A percentile compares a stretch with the other conserved stretches of the same genome.
Evolutionary conservation across 2,113 vertebrate species (phyloP).

Genomic region (Tragelaphus strepsiceros): DNA sequence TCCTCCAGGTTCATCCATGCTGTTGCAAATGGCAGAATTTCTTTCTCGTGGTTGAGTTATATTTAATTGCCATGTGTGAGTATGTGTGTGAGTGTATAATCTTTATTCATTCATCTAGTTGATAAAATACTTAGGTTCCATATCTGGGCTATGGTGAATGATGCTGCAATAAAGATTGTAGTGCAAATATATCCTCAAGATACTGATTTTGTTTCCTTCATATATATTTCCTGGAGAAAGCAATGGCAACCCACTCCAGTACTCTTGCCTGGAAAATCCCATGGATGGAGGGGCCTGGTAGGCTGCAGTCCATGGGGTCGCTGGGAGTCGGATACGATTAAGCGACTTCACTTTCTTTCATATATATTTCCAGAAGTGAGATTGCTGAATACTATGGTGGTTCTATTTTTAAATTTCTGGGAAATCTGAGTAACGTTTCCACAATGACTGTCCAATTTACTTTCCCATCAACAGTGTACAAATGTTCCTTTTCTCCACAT

Average conservation of each 20-base stretch:
- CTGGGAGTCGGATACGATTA: no score
- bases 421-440: not conserved
- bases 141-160: not conserved
- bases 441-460: not conserved
- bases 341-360: no score
- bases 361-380: no score
- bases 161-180: not conserved
- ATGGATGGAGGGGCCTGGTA: no score
- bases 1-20: not conserved
- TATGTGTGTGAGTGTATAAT: not conserved
- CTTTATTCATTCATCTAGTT: not conserved
- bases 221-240: not conserved
- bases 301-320: no score
- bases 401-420: not conserved
- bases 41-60: not conserved
- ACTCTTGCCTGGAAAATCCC: no score
- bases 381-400: not conserved
- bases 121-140: not conserved
- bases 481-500: not conserved
- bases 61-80: not conserved
- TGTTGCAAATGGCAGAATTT: not conserved
- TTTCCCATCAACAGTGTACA: not conserved
- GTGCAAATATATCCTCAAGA: not conserved
- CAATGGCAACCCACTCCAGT: no score
- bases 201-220: not conserved